phyloP scores from a whole-genome alignment of 2,113 vertebrate genomes.

The Xenus cinereus region DNA sequence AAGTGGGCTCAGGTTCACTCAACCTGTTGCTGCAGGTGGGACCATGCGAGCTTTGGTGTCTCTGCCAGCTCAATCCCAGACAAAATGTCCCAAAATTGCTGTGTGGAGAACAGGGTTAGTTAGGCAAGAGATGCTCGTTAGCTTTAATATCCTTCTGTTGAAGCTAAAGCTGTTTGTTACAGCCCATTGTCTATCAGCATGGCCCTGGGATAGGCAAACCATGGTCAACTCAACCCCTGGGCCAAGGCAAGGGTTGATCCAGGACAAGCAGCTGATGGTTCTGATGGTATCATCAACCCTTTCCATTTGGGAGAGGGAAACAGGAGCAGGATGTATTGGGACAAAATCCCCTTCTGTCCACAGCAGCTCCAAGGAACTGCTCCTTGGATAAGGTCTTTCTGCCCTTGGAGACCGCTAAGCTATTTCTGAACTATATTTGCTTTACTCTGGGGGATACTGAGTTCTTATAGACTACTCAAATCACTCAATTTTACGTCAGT shows the following conservation, averaged over 20 bases:
- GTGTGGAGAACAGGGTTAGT: not conserved
- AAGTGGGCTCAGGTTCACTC: no score
- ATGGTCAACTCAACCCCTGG: not conserved
- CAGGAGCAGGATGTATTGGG: not conserved
- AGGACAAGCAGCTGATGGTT: not conserved
- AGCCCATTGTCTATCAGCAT: not conserved
- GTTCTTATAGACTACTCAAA: not conserved
- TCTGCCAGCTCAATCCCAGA: not conserved
- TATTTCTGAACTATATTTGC: not conserved
- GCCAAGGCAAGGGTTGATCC: not conserved
- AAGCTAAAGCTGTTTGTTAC: not conserved
- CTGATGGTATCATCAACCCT: not conserved
- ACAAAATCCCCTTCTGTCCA: not conserved
- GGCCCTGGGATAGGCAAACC: fast-evolving
- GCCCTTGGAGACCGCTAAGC: not conserved
- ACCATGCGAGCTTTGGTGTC: fast-evolving
- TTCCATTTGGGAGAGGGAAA: not conserved
- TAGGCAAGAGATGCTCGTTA: not conserved
- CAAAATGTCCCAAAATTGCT: not conserved
- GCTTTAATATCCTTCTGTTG: not conserved
- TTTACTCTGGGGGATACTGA: not conserved
- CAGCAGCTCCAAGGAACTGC: not conserved
- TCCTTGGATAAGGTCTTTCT: not conserved
- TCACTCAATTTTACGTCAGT: not conserved
- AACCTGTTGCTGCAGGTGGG: not conserved